Evolutionary conservation across 2,797 vertebrate species (phyloP), one percentile per base, ranked within the genome.

Genomic region (Chloroceryle inda): DNA sequence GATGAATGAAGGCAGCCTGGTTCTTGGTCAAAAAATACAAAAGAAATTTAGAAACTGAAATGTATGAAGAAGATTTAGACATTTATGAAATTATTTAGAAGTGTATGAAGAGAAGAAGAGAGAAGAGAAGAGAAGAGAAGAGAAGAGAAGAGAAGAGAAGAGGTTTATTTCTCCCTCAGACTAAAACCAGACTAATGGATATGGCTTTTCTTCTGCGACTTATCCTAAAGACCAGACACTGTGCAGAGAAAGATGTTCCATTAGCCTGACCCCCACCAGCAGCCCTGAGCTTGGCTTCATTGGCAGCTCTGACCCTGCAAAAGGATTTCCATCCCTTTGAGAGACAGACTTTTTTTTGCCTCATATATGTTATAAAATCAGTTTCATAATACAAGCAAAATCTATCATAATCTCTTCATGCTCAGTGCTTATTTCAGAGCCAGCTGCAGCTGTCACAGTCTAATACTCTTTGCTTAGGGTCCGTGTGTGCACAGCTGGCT

Each of bases 401-500:
- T 97, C 97, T 98, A 61, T 63, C 89, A 92, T 98, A 98, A 98
- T 97, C 97, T 97, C 94, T 94, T 90, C 76, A 63, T 92, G 93
- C 89, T 83, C 16, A 11, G 85, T 95, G 95, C 92, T 89, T 95
- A 96, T 97, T 96, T 97, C 92, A 95, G 95, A 96, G 96, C 94
- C 95, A 74, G 67, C 76, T 97, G 97, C 98, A 98, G 98, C 97
- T 98, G 97, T 98, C 97, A 90, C 94, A 74, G 80, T 86, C 91
- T 97, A 97, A 97, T 97, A 61, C 94, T 96, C 95, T 96, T 97
- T 96, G 97, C 97, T 97, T 87, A 92, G 94, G 83, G 84, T 95
- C 85, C 8, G 50, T 98, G 97, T 98, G 96, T 95, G 92, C 91
- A 93, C 98, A 97, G 98, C 97, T 98, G 98, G 96, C 79, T 79